These are phyloP conservation scores for Andinoacara biseriatus DNA, from an alignment of 2,113 vertebrate species.

Conservation along the genomic window DNA sequence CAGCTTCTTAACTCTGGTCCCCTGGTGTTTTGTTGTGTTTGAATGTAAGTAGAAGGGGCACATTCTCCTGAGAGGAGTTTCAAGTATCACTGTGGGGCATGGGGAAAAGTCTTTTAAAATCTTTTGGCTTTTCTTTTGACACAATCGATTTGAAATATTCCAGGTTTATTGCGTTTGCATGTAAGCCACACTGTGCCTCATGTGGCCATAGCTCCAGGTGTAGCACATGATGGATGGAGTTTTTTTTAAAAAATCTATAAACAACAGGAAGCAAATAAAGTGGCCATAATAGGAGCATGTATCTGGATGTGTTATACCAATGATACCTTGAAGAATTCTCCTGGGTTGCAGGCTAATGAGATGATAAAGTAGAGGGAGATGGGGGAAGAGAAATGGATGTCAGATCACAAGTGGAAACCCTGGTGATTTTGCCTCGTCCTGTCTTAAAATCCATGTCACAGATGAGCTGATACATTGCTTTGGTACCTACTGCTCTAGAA, in stretches of 20 bases:
- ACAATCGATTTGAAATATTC: slow-evolving; percentile 5
- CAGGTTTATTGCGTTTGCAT: background rate
- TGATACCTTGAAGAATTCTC: slow-evolving; percentile 54
- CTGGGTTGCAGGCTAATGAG: slow-evolving; percentile 62
- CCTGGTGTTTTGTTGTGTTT: slow-evolving; percentile 55
- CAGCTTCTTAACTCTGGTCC: slow-evolving; percentile 53
- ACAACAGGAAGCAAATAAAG: slow-evolving; percentile 42
- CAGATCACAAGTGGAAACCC: slow-evolving; percentile 11
- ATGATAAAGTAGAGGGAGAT: slow-evolving; percentile 47
- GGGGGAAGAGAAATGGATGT: slow-evolving; percentile 22
- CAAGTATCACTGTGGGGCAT: slow-evolving; percentile 23
- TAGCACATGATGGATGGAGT: background rate
- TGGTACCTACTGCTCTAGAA: slow-evolving; percentile 19
- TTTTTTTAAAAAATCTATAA: slow-evolving; percentile 16
- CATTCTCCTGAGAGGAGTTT: slow-evolving; percentile 28
- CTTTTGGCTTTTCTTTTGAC: slow-evolving; percentile 12
- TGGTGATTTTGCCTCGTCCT: slow-evolving; percentile 25
- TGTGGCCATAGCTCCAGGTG: background rate
- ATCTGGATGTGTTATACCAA: slow-evolving; percentile 45
- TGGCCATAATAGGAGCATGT: slow-evolving; percentile 17
- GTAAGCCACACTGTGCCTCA: background rate
- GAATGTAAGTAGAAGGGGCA: slow-evolving; percentile 43
- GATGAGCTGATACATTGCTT: slow-evolving; percentile 24
- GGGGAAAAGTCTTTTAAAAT: slow-evolving; percentile 31
- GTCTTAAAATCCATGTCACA: slow-evolving; percentile 45